phyloP scores from a whole-genome alignment of 1,140 invertebrate species.

The Camponotus vicinus region DNA sequence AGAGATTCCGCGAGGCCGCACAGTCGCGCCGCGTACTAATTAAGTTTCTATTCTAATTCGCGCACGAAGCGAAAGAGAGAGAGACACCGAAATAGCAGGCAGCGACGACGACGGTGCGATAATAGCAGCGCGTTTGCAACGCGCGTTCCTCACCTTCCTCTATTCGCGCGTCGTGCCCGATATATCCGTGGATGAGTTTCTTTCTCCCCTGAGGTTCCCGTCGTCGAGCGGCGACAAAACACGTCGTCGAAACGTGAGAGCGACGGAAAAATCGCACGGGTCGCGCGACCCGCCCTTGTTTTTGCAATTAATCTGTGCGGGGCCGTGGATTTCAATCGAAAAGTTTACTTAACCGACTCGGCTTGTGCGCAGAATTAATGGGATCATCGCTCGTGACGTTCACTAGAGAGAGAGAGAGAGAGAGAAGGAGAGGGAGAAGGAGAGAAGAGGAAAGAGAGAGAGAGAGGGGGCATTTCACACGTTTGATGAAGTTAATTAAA shows the following conservation, averaged over 20 bases:
- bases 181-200: not conserved
- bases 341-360: slow-evolving; percentile 44
- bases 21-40: slow-evolving; percentile 4
- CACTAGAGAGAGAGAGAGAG: not conserved
- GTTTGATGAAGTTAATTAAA: slow-evolving; percentile 57
- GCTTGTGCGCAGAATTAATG: slow-evolving; percentile 18
- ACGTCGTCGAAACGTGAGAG: slow-evolving; percentile 19
- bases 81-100: slow-evolving; percentile 23
- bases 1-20: not conserved
- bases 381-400: slow-evolving; percentile 25
- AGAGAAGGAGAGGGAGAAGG: not conserved
- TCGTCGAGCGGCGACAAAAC: not conserved
- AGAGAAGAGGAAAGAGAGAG: not conserved
- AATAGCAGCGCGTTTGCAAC: not conserved
- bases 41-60: slow-evolving; percentile 42
- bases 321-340: slow-evolving; percentile 32
- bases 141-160: not conserved
- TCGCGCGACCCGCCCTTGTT: not conserved
- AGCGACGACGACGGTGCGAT: not conserved
- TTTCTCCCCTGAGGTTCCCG: not conserved
- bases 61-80: not conserved
- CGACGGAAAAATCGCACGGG: slow-evolving; percentile 14
- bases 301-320: slow-evolving; percentile 48
- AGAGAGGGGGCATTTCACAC: not conserved
- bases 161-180: not conserved